phyloP scores from a whole-genome alignment of 2,797 vertebrate genomes.

The Chrosomus eos region DNA sequence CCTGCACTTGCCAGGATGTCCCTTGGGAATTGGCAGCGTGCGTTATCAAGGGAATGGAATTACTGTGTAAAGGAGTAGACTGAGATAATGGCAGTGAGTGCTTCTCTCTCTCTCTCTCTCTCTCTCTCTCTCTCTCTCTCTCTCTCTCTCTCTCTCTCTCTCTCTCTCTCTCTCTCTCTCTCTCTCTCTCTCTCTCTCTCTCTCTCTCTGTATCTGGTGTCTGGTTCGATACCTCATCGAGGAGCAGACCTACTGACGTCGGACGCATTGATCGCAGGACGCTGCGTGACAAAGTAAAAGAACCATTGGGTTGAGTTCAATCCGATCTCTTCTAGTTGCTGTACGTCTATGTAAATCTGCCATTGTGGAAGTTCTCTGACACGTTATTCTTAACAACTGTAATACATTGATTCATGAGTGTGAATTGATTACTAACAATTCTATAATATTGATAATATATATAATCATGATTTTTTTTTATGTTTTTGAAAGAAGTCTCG shows the following conservation, averaged over 20 bases:
- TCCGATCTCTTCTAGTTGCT: background rate
- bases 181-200: slow-evolving; percentile 53
- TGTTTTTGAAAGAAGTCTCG: background rate
- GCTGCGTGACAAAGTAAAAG: slow-evolving; percentile 51
- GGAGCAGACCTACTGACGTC: slow-evolving; percentile 53
- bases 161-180: background rate
- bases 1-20: slow-evolving; percentile 42
- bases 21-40: slow-evolving; percentile 51
- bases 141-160: no score
- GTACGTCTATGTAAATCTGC: background rate
- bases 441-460: background rate
- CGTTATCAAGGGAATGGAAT: slow-evolving; percentile 53
- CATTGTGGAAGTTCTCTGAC: background rate
- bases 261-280: slow-evolving; percentile 51
- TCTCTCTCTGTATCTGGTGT: slow-evolving; percentile 53
- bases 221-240: slow-evolving; percentile 52
- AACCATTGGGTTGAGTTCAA: background rate
- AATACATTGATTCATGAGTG: background rate
- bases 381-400: background rate
- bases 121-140: no score
- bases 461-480: background rate
- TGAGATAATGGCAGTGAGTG: slow-evolving; percentile 49
- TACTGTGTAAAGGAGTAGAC: slow-evolving; percentile 38
- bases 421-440: slow-evolving; percentile 18
- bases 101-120: no score